Base-by-base conservation (phyloP, 2,888 invertebrate species). In the Tenthredo distinguenda region DNA sequence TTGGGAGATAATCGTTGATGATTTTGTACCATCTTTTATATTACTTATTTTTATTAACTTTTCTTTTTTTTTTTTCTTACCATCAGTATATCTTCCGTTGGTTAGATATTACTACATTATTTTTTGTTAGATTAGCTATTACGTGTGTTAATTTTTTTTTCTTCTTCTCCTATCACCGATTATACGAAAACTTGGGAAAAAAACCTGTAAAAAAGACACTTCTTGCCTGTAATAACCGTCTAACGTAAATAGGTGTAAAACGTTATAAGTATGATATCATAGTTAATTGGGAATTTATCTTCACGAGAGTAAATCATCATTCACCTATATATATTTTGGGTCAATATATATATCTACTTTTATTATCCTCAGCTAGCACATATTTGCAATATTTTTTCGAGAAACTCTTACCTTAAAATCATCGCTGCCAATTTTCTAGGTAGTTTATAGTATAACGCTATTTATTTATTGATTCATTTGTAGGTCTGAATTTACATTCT, bases 301-400 rank as follows among this genome's bases (percentile, higher is more conserved):
- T 7, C 1, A 34, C 71, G 18, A 2, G 10, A 5, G 0, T 71
- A 71, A 71, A 71, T 71, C 40, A 71, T 71, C 26, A 12, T 26
- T 71, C 37, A 37, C 10, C n/a, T 37, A 71, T 71, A 9, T 71
- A n/a, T 9, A 71, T 71, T 71, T 71, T 71, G 71, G 71, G 37
- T 37, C 37, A 71, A 2, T 9, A 34, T 68, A 68, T 26, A 26
- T 68, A 26, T 2, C 0, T 37, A n/a, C 1, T 9, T 71, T 26
- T 71, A 71, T 71, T 34, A 71, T 71, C 9, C 18, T 26, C 5
- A 34, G 26, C 34, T 71, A 37, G 2, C 9, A 34, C 37, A n/a
- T 18, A 21, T 26, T 62, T 21, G 21, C 26, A 2, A 10, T 62
- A 26, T 62, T 26, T 26, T 62, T 71, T 71, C 1, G 18, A 71